A percentile compares a stretch with the other conserved stretches of the same genome.
Conservation (phyloP, 2,888 invertebrate species). For the Drosophila histrio region DNA sequence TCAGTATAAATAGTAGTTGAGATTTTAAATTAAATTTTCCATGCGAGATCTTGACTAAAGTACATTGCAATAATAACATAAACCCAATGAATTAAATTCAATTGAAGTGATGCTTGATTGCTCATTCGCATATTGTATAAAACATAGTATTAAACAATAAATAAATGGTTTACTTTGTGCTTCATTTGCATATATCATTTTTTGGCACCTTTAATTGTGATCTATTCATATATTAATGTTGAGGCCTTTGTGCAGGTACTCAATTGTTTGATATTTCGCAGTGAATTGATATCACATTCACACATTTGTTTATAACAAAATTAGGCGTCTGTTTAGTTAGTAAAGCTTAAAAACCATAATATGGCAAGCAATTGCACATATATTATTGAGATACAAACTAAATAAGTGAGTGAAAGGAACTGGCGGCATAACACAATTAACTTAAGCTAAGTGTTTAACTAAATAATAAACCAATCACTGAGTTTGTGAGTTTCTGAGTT, state of each 20-base stretch:
- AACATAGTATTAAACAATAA: not conserved
- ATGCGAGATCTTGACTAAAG: constrained; percentile 5
- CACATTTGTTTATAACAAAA: constrained; percentile 26
- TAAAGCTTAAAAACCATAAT: constrained; percentile 63
- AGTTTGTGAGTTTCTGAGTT: not conserved
- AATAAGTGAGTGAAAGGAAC: constrained; percentile 66
- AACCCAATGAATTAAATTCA: constrained; percentile 4
- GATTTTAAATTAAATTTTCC: constrained; percentile 17
- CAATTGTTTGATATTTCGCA: constrained; percentile 2
- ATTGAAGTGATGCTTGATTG: not conserved
- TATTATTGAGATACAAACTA: constrained; percentile 24
- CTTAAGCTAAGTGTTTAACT: constrained; percentile 29
- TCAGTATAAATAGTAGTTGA: constrained; percentile 17
- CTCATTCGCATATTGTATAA: not conserved
- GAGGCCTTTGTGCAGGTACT: constrained; percentile 6
- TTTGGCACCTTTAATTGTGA: constrained; percentile 44
- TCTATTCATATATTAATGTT: constrained; percentile 1
- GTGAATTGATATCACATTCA: constrained; percentile 20
- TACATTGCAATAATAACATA: constrained; percentile 9
- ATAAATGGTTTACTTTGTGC: constrained; percentile 19
- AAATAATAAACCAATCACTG: constrained; percentile 13
- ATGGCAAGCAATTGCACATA: constrained; percentile 31
- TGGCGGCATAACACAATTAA: constrained; percentile 57
- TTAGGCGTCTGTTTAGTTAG: constrained; percentile 4
- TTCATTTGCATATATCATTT: not conserved